phyloP scores from a whole-genome alignment of 2,113 vertebrate species.

The Myanophis thanlyinensis region DNA sequence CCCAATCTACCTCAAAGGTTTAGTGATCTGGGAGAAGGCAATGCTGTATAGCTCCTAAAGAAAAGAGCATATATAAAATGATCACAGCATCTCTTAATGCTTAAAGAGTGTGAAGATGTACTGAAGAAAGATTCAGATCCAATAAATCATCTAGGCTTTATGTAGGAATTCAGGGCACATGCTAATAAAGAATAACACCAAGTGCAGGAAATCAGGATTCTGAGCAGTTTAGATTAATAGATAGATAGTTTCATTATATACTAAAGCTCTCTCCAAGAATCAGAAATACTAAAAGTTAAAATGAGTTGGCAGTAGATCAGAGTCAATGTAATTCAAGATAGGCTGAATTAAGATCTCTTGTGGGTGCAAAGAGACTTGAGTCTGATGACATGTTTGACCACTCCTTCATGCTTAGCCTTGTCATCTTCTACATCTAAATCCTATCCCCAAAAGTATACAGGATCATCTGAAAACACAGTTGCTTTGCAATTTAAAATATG shows the following conservation, averaged over 20 bases:
- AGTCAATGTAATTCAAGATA: not conserved
- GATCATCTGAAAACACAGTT: not conserved
- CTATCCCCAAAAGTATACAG: not conserved
- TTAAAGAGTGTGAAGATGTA: not conserved
- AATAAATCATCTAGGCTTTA: not conserved
- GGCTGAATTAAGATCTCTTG: not conserved
- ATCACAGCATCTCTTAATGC: not conserved
- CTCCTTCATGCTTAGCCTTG: not conserved
- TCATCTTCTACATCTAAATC: not conserved
- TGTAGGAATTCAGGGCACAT: not conserved
- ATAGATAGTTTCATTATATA: not conserved
- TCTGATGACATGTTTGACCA: not conserved
- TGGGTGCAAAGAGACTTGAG: not conserved
- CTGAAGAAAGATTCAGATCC: not conserved
- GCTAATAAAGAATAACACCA: not conserved
- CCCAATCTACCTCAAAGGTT: not conserved
- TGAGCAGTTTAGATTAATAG: not conserved
- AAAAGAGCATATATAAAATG: not conserved
- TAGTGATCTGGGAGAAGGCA: not conserved
- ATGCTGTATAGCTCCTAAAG: not conserved
- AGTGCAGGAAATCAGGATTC: not conserved
- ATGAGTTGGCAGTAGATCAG: not conserved
- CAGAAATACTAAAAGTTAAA: not conserved
- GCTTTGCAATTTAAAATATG: not conserved
- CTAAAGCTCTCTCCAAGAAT: not conserved